Conservation (phyloP, 2,888 invertebrate genomes). For the Argynnis bischoffii region DNA sequence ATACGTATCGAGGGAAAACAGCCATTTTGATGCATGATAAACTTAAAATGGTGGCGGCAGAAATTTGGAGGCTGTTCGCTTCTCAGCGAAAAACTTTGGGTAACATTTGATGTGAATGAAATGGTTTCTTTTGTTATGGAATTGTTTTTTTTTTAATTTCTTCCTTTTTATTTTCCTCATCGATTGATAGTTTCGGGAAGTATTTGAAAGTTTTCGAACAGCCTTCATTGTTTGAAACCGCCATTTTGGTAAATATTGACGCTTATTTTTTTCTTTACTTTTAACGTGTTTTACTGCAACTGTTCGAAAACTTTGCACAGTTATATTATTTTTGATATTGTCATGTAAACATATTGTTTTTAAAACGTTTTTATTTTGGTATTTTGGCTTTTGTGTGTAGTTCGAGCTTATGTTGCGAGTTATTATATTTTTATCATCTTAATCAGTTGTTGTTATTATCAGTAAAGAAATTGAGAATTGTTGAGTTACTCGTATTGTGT, state of each 20-base stretch:
- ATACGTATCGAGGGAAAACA: slow-evolving; percentile 56
- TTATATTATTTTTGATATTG: slow-evolving; percentile 46
- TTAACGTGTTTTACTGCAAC: slow-evolving; percentile 73
- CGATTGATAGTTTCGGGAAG: slow-evolving; percentile 57
- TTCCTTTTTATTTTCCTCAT: slow-evolving; percentile 65
- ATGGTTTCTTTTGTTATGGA: slow-evolving; percentile 62
- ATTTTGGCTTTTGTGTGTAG: slow-evolving; percentile 14
- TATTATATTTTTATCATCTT: neutral
- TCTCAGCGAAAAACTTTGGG: slow-evolving; percentile 73
- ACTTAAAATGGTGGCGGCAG: slow-evolving; percentile 77
- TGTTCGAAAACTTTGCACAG: slow-evolving; percentile 84
- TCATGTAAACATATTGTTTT: slow-evolving; percentile 18
- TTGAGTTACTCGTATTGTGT: neutral
- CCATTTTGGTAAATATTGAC: slow-evolving; percentile 64
- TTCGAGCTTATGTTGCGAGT: neutral
- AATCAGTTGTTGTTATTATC: neutral
- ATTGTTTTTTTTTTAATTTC: slow-evolving; percentile 69
- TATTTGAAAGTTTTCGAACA: slow-evolving; percentile 85
- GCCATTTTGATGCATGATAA: slow-evolving; percentile 55
- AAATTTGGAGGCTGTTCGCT: slow-evolving; percentile 83
- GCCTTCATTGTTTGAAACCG: slow-evolving; percentile 82
- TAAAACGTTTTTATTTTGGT: neutral
- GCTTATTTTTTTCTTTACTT: slow-evolving; percentile 57
- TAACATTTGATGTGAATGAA: slow-evolving; percentile 63
- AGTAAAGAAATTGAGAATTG: neutral